Base-by-base conservation (phyloP, 64 coral and sea anemone genomes). In the Stichodactyla helianthus region DNA sequence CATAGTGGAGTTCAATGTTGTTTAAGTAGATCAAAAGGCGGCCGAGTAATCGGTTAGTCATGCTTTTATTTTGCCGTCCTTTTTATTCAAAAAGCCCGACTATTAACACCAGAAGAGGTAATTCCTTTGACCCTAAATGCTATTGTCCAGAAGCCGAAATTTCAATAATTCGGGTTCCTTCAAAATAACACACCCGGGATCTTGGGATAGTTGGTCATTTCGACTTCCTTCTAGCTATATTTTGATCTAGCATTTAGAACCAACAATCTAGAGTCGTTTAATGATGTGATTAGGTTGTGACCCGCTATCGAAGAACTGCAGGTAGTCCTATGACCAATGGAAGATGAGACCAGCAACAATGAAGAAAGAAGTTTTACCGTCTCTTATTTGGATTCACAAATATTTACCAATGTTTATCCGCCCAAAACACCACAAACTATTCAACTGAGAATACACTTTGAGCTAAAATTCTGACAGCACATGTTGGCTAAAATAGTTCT, bases 401-500 rank as follows among this genome's bases (percentile, higher is more conserved):
- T 81, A 81, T 81, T 81, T 51, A 81, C 78, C 52, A 52, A 81
- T 81, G 78, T 81, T 81, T 81, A 81, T 54, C 78, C 78, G 78
- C 52, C 78, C 52, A 51, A 14, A 81, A 81, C 31, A 81, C 78
- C 78, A 81, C 78, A 52, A 52, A 51, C 78, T 81, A 81, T 81
- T 81, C 78, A 81, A 52, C 19, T 22, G 16, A 51, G 52, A n/a
- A 14, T 81, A 52, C 50, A 53, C 77, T 51, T 81, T 20, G 14
- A 81, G 15, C 78, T 54, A 52, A 17, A 81, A 53, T 54, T 52
- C 11, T 81, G 78, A 81, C 31, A 20, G 50, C 50, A 52, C 26
- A 54, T 52, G 31, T 15, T 81, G 15, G 1, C 18, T n/a, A n/a
- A 22, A 52, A 52, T 52, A 6, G 15, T 81, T 10, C 78, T n/a